phyloP scores from a whole-genome alignment of 2,113 vertebrate species.

The Calidris pugnax region DNA sequence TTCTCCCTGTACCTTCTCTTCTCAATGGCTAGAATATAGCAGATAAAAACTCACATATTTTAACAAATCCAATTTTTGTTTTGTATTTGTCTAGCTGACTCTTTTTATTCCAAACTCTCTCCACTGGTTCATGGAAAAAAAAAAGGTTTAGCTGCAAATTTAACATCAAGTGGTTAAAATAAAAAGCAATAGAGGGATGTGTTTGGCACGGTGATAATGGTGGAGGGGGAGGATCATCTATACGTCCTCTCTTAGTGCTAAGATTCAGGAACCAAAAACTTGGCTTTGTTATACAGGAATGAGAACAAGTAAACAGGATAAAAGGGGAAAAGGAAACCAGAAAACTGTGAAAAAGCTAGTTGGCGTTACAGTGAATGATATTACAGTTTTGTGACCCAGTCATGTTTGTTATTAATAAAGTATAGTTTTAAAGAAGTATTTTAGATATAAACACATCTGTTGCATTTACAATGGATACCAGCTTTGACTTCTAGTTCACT shows the following conservation, averaged over 20 bases:
- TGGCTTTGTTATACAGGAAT: background rate
- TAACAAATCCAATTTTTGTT: background rate
- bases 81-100: background rate
- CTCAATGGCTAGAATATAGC: background rate
- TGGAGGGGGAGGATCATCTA: background rate
- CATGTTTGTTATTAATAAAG: background rate
- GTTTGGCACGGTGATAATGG: background rate
- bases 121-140: background rate
- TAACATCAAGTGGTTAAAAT: background rate
- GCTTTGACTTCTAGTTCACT: background rate
- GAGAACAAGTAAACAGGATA: background rate
- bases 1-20: background rate
- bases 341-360: background rate
- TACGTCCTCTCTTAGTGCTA: background rate
- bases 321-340: background rate
- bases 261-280: background rate
- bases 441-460: slow-evolving; percentile 12
- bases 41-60: background rate
- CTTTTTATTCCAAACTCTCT: background rate
- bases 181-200: background rate
- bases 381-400: background rate
- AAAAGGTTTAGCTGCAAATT: background rate
- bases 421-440: background rate
- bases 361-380: background rate
- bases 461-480: background rate